Percentiles rank a stretch among this genome's conserved stretches.
These are phyloP conservation scores for Brenthis ino DNA, from an alignment of 2,888 invertebrate species.

Conservation along the genomic window DNA sequence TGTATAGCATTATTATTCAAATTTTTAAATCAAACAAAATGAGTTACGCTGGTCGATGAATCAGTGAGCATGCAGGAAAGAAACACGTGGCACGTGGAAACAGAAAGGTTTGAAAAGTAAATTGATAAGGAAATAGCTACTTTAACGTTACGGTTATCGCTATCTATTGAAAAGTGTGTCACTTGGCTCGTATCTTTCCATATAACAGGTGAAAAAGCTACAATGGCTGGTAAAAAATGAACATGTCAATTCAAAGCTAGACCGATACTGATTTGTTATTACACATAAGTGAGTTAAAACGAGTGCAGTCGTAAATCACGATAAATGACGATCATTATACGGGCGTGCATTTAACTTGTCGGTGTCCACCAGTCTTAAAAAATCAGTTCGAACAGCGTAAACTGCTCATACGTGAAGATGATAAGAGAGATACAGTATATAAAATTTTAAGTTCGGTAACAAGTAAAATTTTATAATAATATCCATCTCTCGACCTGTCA, in stretches of 20 bases:
- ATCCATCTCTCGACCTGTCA: slow-evolving; percentile 15
- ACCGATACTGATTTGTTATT: neutral
- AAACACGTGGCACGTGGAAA: slow-evolving; percentile 28
- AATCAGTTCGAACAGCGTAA: slow-evolving; percentile 18
- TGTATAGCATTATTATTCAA: neutral
- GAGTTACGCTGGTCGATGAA: slow-evolving; percentile 15
- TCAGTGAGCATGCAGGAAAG: slow-evolving; percentile 16
- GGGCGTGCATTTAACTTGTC: slow-evolving; percentile 12
- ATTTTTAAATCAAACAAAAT: neutral
- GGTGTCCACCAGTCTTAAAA: slow-evolving; percentile 16
- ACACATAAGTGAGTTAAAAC: neutral
- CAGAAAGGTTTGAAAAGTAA: slow-evolving; percentile 30
- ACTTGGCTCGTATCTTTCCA: slow-evolving; percentile 50
- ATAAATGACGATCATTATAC: slow-evolving; percentile 14
- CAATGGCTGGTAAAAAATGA: neutral
- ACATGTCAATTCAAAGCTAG: neutral
- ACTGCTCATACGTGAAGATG: slow-evolving; percentile 21
- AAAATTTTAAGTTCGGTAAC: slow-evolving; percentile 8
- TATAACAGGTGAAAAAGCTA: slow-evolving; percentile 50
- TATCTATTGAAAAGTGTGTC: slow-evolving; percentile 68
- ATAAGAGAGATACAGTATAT: slow-evolving; percentile 14
- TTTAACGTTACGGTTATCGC: slow-evolving; percentile 47
- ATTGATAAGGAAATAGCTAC: slow-evolving; percentile 33
- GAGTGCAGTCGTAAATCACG: slow-evolving; percentile 11
- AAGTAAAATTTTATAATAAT: slow-evolving; percentile 5